These are phyloP conservation scores for Cepaea hortensis DNA, from an alignment of 2,888 invertebrate species.

Conservation along the genomic window DNA sequence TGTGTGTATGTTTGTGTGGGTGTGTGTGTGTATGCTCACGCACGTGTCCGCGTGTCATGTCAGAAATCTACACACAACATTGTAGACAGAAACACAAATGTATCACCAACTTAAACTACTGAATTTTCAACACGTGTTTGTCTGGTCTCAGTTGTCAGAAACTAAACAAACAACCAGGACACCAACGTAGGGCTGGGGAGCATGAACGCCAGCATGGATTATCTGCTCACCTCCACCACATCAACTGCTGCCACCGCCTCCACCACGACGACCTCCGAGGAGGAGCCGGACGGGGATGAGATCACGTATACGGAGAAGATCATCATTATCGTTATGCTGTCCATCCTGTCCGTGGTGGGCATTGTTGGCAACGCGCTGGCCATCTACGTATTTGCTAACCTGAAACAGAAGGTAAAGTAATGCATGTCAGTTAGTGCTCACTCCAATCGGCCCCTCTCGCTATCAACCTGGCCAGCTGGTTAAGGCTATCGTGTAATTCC, in stretches of 20 bases:
- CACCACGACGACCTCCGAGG: background rate
- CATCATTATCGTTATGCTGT: constrained; percentile 60
- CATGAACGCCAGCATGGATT: background rate
- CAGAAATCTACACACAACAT: no score
- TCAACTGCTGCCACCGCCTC: background rate
- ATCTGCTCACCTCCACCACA: constrained; percentile 6
- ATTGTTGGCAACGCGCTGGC: constrained; percentile 74
- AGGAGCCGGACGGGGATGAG: background rate
- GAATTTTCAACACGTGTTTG: no score
- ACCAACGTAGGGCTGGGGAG: background rate
- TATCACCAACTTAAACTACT: no score
- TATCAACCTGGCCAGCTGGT: no score
- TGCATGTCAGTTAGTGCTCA: no score
- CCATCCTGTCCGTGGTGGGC: constrained; percentile 68
- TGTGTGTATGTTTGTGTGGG: no score
- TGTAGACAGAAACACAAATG: no score
- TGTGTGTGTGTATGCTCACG: no score
- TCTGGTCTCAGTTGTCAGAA: background rate
- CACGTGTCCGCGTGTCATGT: no score
- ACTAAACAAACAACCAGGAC: background rate
- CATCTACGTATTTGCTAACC: constrained; percentile 70
- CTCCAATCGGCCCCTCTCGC: background rate
- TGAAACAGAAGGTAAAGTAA: constrained; percentile 54
- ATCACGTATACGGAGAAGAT: constrained; percentile 40
- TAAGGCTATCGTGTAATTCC: no score